Base-by-base conservation (phyloP, 2,797 vertebrate genomes). In the Clarias pachynema region DNA sequence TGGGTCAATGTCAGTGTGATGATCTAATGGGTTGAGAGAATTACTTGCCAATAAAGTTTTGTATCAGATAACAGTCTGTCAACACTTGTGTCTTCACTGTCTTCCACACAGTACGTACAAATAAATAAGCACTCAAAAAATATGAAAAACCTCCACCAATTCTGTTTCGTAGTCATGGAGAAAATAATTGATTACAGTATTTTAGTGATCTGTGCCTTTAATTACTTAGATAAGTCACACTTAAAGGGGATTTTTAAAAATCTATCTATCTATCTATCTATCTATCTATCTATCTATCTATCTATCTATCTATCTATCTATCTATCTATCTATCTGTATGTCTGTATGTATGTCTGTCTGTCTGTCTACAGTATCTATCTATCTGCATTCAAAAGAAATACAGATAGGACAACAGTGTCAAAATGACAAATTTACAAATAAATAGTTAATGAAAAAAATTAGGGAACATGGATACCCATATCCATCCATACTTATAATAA, bases 41-140 rank as follows among this genome's bases (percentile, higher is more conserved):
- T 79, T 78, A 78, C 56, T 24, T 79, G 60, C 78, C 60, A 49
- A 44, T 79, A 65, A 79, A 44, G 60, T 63, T 65, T 79, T 63
- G 60, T 26, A 2, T 65, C 37, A 79, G 56, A 62, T 24, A n/a
- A 14, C 22, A 29, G 49, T 57, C 53, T 77, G 26, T 77, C 31
- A 37, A 60, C 20, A 59, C 12, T 22, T 20, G 72, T 29, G 18
- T 59, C 18, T 59, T 77, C 26, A 59, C 26, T 57, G 26, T 31
- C 53, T 18, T 56, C 16, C 26, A 77, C 14, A 53, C 4, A 31
- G 7, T 75, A 75, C 15, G 5, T 53, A 56, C 16, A 56, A 16
- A 53, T 3, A 2, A 37, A 40, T 72, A 24, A 4, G 22, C 37
- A 5, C 69, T n/a, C 37, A 44, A 0, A 26, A 53, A 73, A 73